phyloP scores from a whole-genome alignment of 2,888 invertebrate species.

The Tryphoninae sp. region DNA sequence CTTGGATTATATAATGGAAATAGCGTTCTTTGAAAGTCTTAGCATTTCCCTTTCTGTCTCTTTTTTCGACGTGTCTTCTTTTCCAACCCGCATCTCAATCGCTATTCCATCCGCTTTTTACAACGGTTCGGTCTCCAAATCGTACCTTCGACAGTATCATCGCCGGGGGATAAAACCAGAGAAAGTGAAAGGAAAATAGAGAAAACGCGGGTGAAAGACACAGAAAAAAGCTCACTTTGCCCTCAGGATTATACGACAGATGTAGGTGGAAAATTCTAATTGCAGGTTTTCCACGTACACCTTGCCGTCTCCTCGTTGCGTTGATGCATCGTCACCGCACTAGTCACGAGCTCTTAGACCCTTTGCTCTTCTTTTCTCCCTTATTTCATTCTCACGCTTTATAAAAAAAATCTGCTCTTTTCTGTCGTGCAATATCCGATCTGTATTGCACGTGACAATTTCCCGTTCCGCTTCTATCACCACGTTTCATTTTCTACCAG shows the following conservation, averaged over 20 bases:
- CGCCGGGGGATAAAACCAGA: slow-evolving; percentile 40
- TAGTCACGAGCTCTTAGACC: neutral
- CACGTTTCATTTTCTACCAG: neutral
- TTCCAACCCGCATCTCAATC: slow-evolving; percentile 15
- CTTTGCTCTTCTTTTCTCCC: slow-evolving; percentile 7
- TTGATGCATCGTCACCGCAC: slow-evolving; percentile 42
- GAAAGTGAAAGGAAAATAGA: slow-evolving; percentile 16
- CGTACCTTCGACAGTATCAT: slow-evolving; percentile 41
- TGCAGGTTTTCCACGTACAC: slow-evolving; percentile 56
- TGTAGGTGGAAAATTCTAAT: slow-evolving; percentile 57
- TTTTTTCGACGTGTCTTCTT: neutral
- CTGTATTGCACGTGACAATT: slow-evolving; percentile 25
- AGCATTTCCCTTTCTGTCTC: neutral
- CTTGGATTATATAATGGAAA: too few relatives aligned
- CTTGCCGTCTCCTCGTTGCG: slow-evolving; percentile 43
- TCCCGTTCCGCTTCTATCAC: slow-evolving; percentile 13
- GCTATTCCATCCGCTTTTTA: slow-evolving; percentile 36
- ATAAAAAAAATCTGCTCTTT: neutral
- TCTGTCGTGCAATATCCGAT: slow-evolving; percentile 13
- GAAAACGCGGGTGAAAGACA: neutral
- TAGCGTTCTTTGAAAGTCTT: too few relatives aligned
- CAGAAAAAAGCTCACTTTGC: neutral
- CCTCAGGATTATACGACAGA: too few relatives aligned
- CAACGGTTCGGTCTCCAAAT: slow-evolving; percentile 39
- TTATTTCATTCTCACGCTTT: slow-evolving; percentile 13